Base-by-base conservation (phyloP, 2,113 vertebrate genomes). In the Diglossa brunneiventris region DNA sequence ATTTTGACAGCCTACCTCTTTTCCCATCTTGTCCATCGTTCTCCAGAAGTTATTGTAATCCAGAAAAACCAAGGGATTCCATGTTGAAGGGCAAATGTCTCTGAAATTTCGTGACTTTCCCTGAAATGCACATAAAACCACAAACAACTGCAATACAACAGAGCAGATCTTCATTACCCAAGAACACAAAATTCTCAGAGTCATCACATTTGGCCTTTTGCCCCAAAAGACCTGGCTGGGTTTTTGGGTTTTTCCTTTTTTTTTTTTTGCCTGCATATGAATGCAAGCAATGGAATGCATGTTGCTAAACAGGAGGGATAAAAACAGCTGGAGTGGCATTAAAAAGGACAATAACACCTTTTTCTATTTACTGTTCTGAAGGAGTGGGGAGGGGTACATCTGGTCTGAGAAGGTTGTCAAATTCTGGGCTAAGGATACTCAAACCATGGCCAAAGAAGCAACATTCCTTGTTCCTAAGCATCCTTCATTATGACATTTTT, bases 21-120 rank as follows among this genome's bases (percentile, higher is more conserved):
- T 96, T 79, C 98, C 98, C 97, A 98, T 83, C 58, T 98, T 92
- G 96, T 98, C 97, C 92, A 98, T 53, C 31, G 98, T 98, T 46
- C 98, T 97, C 98, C 98, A 98, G 30, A 98, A 96, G 61, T 98
- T 97, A 90, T 98, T 98, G 88, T 97, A 98, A 97, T 98, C 98
- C 96, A 98, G 64, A 93, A 97, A 98, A 47, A 97, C 92, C 2
- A 98, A 93, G 26, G 98, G 98, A 91, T 98, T 98, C 98, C 98
- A 98, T 10, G 98, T 87, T 33, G 98, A 88, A 83, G 98, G 98
- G 68, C 94, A 97, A 52, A 98, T 86, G 31, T 93, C 97, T 0
- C 16, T 31, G 47, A 98, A 96, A 79, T 87, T 46, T 18, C 68
- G 86, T 58, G 95, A 96, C 95, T 96, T 98, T 35, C 98, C 98